Evolutionary conservation across 2,888 invertebrate species (phyloP), one percentile per base, ranked within the genome.

Genomic region (Graphium colonna): DNA sequence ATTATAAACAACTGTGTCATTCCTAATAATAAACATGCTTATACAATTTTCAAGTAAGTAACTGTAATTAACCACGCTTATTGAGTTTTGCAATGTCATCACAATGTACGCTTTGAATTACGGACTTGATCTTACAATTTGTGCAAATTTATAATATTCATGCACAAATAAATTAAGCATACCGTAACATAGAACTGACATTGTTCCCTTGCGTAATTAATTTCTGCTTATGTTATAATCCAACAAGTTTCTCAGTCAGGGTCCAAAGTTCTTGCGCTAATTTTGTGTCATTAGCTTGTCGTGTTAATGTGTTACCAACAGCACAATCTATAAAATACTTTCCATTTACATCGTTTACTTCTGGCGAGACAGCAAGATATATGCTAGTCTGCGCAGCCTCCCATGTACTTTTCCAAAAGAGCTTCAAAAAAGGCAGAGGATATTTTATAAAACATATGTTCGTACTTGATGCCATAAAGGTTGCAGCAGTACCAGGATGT

Each of bases 401-500:
- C 78, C 78, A 78, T 0, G 69, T 31, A 1, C 65, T 64, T 58
- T 79, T 82, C 16, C 63, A 60, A 44, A 77, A 69, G 8, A 58
- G 41, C 15, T 59, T 61, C 0, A 63, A 41, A 4, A 77, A 1
- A 86, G 82, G 51, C 81, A 87, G 66, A 90, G 92, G 48, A 59
- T 75, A 52, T 56, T 59, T 68, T 0, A 65, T 16, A 31, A 68
- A 61, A 1, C 53, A 41, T 1, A 51, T 33, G 48, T 71, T 59
- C 12, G 65, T 39, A 10, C 91, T 92, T 45, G 92, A 82, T 91
- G 94, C 92, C 39, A 95, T 67, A 8, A 72, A 63, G 0, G 94
- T 94, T 63, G 92, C 91, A 36, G 96, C 93, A 78, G 93, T 90
- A 21, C 97, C 97, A 0, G 97, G 97, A 82, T 96, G 96, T 49